These are phyloP conservation scores for Oreochromis aureus DNA, from an alignment of 2,113 vertebrate species.

Conservation along the genomic window DNA sequence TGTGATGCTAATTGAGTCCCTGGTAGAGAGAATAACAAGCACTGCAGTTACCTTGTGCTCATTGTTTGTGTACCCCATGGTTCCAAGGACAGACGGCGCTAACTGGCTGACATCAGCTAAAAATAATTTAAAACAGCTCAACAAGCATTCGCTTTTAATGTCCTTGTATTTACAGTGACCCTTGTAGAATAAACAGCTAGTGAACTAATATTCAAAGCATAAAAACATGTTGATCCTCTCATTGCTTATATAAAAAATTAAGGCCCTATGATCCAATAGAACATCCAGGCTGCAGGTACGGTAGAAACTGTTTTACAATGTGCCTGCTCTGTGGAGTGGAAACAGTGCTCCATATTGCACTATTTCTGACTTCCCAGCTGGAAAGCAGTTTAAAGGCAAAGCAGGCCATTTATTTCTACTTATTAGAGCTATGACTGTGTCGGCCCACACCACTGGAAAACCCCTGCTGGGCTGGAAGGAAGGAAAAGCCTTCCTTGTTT, in stretches of 20 bases:
- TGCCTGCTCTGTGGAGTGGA: neutral
- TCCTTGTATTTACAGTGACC: neutral
- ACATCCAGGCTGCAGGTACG: neutral
- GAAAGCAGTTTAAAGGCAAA: slow-evolving; percentile 13
- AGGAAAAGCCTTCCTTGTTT: neutral
- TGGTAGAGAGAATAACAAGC: neutral
- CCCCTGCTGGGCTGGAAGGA: neutral
- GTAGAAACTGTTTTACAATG: neutral
- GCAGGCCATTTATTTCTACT: slow-evolving; percentile 20
- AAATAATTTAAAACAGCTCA: neutral
- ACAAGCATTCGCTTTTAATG: neutral
- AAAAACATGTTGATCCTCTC: neutral
- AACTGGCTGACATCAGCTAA: neutral
- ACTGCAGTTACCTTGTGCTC: neutral
- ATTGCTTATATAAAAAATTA: neutral
- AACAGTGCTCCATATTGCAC: neutral
- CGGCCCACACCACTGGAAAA: neutral
- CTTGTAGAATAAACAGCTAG: neutral
- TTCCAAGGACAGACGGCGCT: neutral
- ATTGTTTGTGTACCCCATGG: neutral
- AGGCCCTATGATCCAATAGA: neutral
- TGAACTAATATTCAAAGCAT: neutral
- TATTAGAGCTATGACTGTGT: neutral
- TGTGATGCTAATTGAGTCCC: neutral
- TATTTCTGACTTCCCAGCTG: slow-evolving; percentile 23